A percentile compares a stretch with the other conserved stretches of the same genome.
Conservation (phyloP, 2,888 invertebrate species). For the Nezara viridula region DNA sequence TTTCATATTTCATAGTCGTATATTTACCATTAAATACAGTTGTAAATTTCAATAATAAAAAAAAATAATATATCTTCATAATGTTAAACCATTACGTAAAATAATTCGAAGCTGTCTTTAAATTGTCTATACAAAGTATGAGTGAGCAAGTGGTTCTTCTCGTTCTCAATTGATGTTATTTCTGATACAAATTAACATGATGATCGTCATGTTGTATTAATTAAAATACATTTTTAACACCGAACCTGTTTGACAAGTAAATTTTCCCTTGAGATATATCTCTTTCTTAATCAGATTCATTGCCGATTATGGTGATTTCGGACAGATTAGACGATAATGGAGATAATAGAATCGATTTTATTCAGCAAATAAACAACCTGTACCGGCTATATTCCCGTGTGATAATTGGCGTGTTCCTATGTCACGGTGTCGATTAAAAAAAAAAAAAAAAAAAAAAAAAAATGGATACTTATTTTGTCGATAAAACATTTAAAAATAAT, state of each 20-base stretch:
- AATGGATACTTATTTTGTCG: not conserved
- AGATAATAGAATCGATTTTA: conserved; percentile 27
- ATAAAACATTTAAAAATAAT: conserved; percentile 38
- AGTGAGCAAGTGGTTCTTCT: too few species aligned
- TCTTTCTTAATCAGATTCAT: not conserved
- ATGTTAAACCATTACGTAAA: too few species aligned
- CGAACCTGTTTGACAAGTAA: not conserved
- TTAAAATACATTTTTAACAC: not conserved
- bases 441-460: not conserved
- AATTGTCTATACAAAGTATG: too few species aligned
- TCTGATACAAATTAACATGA: too few species aligned
- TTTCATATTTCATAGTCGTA: too few species aligned
- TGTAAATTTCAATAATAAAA: too few species aligned
- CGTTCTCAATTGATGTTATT: too few species aligned
- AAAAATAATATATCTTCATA: too few species aligned
- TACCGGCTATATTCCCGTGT: not conserved
- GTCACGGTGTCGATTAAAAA: not conserved
- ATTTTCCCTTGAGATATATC: conserved; percentile 17
- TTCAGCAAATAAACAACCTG: not conserved
- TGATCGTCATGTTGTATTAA: too few species aligned
- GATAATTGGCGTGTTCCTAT: not conserved
- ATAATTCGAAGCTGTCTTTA: too few species aligned
- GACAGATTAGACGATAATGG: not conserved
- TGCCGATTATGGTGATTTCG: not conserved
- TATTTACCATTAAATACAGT: too few species aligned